Conservation (phyloP, 2,888 invertebrate species). For the Philereme vetulata region DNA sequence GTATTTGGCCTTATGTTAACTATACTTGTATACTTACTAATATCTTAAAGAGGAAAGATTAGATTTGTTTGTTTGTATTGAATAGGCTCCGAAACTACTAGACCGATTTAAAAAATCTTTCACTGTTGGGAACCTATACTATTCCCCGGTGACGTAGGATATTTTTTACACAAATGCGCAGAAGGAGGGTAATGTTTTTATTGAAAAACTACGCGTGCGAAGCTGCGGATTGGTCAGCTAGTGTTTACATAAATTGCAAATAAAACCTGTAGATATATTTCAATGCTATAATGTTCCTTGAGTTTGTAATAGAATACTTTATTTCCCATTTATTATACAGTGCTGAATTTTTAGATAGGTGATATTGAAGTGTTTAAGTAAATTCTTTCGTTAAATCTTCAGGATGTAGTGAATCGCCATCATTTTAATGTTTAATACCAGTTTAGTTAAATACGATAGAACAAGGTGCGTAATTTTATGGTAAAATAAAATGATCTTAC, state of each 20-base stretch:
- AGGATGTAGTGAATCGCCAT: slow-evolving; percentile 58
- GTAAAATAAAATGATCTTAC: slow-evolving; percentile 76
- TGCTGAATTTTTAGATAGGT: slow-evolving; percentile 54
- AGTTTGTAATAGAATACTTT: background rate
- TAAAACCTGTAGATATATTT: slow-evolving; percentile 44
- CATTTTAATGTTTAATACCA: slow-evolving; percentile 64
- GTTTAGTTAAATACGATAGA: slow-evolving; percentile 70
- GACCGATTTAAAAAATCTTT: no score
- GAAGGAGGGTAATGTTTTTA: no score
- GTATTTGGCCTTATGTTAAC: slow-evolving; percentile 56
- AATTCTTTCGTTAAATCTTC: slow-evolving; percentile 43
- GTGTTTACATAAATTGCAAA: slow-evolving; percentile 42
- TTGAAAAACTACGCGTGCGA: no score
- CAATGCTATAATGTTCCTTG: background rate
- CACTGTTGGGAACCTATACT: no score
- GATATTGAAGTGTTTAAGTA: slow-evolving; percentile 40
- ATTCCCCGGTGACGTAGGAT: no score
- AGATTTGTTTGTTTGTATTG: no score
- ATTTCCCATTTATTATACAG: slow-evolving; percentile 37
- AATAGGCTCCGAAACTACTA: no score
- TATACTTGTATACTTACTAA: no score
- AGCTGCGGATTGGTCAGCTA: no score
- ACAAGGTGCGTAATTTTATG: slow-evolving; percentile 73
- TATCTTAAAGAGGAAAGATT: no score
- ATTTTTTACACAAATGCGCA: no score